phyloP scores from a whole-genome alignment of 2,888 invertebrate genomes.

The Dione vanillae region DNA sequence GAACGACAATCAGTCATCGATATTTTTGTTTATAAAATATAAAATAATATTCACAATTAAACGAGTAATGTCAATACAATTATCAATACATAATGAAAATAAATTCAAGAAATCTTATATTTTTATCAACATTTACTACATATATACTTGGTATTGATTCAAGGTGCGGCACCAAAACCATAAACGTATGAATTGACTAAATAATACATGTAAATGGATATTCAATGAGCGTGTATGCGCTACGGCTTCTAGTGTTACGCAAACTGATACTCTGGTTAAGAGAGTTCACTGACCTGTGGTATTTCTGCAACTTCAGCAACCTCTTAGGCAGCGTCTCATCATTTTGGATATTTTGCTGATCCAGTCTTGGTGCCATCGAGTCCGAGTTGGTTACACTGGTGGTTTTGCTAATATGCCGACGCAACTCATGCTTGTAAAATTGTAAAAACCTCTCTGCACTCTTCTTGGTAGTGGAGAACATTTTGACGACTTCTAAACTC shows the following conservation, averaged over 20 bases:
- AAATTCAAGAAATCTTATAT: neutral
- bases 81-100: neutral
- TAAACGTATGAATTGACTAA: neutral
- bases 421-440: constrained; percentile 74
- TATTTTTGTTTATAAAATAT: neutral
- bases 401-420: constrained; percentile 85
- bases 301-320: constrained; percentile 82
- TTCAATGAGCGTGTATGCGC: constrained; percentile 17
- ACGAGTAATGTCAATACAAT: neutral
- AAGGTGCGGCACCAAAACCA: neutral
- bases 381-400: constrained; percentile 85
- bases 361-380: constrained; percentile 81
- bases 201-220: constrained; percentile 4
- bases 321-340: constrained; percentile 77
- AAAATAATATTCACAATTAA: neutral
- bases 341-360: constrained; percentile 65
- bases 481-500: constrained; percentile 54
- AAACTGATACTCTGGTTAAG: constrained; percentile 52
- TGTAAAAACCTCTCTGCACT: constrained; percentile 71
- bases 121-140: no score
- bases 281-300: constrained; percentile 84
- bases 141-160: constrained; percentile 3
- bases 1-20: neutral
- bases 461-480: constrained; percentile 73
- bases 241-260: constrained; percentile 61